Conservation (phyloP, 1,140 invertebrate species). For the Condylostylus longicornis region DNA sequence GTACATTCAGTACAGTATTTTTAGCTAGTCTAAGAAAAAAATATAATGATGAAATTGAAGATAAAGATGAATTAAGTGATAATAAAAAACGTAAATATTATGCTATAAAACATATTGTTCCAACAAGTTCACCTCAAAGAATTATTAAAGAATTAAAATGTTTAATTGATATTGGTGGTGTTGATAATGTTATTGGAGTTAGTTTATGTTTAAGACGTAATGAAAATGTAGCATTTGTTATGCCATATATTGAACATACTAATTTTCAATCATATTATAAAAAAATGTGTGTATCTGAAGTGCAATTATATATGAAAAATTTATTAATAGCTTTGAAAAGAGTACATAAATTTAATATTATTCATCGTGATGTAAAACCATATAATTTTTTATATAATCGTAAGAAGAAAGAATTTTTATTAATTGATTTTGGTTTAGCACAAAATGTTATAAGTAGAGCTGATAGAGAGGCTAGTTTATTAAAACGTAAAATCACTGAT, state of each 20-base stretch:
- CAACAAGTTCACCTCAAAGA: constrained; percentile 60
- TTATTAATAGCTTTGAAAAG: constrained; percentile 59
- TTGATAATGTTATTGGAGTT: constrained; percentile 66
- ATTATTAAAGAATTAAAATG: constrained; percentile 65
- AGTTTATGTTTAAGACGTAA: constrained; percentile 59
- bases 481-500: too few relatives aligned
- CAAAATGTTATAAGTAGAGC: too few relatives aligned
- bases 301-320: constrained; percentile 67
- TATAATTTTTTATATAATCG: constrained; percentile 83
- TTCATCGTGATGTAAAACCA: constrained; percentile 87
- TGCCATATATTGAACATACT: constrained; percentile 74
- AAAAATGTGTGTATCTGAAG: constrained; percentile 53
- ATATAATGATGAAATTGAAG: too few relatives aligned
- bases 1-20: constrained; percentile 70
- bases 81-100: constrained; percentile 43
- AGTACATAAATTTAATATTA: constrained; percentile 72
- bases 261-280: constrained; percentile 56
- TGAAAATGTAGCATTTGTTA: constrained; percentile 74
- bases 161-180: constrained; percentile 64
- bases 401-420: constrained; percentile 48
- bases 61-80: constrained; percentile 31
- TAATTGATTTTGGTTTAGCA: constrained; percentile 84
- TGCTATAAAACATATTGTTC: constrained; percentile 70
- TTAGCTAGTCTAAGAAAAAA: constrained; percentile 52
- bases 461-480: too few relatives aligned